These are phyloP conservation scores for Lagria hirta DNA, from an alignment of 2,888 invertebrate species.

Conservation along the genomic window DNA sequence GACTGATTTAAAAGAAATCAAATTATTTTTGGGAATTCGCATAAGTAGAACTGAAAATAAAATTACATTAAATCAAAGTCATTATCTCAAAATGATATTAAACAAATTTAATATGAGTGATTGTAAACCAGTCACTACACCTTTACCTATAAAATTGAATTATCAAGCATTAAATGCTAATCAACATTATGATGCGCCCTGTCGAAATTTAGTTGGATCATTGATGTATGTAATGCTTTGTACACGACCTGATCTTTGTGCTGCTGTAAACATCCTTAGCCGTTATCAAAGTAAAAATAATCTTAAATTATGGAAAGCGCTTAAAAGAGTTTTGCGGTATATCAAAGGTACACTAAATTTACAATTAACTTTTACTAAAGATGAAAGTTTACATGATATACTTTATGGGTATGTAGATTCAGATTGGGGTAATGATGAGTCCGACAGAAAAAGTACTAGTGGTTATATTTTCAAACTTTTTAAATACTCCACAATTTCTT, in stretches of 20 bases:
- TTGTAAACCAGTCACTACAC: conserved; percentile 31
- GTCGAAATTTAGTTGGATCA: conserved; percentile 19
- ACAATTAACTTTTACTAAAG: conserved; percentile 29
- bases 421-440: conserved; percentile 28
- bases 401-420: conserved; percentile 36
- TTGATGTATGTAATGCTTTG: conserved; percentile 22
- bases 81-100: conserved; percentile 28
- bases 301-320: conserved; percentile 28
- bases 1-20: conserved; percentile 30
- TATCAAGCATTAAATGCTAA: conserved; percentile 13
- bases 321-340: conserved; percentile 33
- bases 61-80: conserved; percentile 4
- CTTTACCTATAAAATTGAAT: conserved; percentile 30
- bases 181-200: conserved; percentile 15
- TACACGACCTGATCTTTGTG: conserved; percentile 18
- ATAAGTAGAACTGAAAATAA: conserved; percentile 14
- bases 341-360: conserved; percentile 31
- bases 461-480: conserved; percentile 24
- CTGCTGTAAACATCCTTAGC: conserved; percentile 34
- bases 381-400: conserved; percentile 25
- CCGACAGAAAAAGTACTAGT: conserved; percentile 19
- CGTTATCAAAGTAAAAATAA: conserved; percentile 32
- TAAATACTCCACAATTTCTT: conserved; percentile 34
- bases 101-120: conserved; percentile 32
- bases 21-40: conserved; percentile 17